Evolutionary conservation across 2,888 invertebrate genomes (phyloP).

Genomic region (Ophion ellenae): DNA sequence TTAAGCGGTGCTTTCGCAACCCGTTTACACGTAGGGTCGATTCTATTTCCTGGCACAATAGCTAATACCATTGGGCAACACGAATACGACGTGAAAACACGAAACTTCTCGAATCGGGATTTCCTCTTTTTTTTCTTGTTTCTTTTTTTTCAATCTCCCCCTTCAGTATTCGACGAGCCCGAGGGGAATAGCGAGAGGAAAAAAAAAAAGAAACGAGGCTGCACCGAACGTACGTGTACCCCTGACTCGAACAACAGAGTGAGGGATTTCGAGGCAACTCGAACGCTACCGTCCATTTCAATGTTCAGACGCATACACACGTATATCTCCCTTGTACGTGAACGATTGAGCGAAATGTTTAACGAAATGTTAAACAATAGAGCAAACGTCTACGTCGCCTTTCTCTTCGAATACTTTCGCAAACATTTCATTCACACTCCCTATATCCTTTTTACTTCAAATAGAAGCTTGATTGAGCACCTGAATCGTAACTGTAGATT

Average conservation of each 20-base stretch:
- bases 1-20: constrained; percentile 26
- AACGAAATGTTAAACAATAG: constrained; percentile 46
- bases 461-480: constrained; percentile 22
- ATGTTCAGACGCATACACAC: not conserved
- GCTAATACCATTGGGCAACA: constrained; percentile 34
- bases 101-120: constrained; percentile 33
- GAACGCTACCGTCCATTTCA: constrained; percentile 24
- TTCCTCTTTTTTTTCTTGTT: not conserved
- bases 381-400: constrained; percentile 13
- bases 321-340: not conserved
- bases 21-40: constrained; percentile 30
- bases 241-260: constrained; percentile 19
- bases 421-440: constrained; percentile 2
- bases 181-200: constrained; percentile 26
- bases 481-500: not conserved
- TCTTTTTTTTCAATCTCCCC: constrained; percentile 1
- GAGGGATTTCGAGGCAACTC: not conserved
- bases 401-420: not conserved
- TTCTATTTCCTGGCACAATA: constrained; percentile 37
- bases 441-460: not conserved
- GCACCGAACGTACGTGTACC: constrained; percentile 14
- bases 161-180: constrained; percentile 24
- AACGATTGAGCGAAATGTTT: constrained; percentile 29
- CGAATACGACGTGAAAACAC: constrained; percentile 51
- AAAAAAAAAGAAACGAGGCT: constrained; percentile 32